Base-by-base conservation (phyloP, 2,888 invertebrate genomes). In the Noctua pronuba region DNA sequence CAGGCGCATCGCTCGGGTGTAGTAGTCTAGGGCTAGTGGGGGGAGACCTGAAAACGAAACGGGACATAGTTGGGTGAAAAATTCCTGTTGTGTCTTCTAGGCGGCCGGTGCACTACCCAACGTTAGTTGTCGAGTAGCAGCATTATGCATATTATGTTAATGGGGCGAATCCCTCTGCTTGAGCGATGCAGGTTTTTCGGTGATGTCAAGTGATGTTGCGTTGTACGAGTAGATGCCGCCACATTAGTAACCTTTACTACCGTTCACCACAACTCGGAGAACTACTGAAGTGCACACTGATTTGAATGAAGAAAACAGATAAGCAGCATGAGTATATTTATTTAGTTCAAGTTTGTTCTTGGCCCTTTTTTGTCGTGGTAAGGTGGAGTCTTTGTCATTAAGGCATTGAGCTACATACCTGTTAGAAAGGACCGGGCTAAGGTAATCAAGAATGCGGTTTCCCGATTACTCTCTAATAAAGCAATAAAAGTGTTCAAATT, bases 1-100 rank as follows among this genome's bases (percentile, higher is more conserved):
- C 11, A 95, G 82, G 2, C 93, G 90, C 91, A 97, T 89, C 1
- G 95, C 96, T 46, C 88, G 88, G 24, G 92, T 92, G 88, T 96
- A 96, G 87, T 95, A 93, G 3, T 92, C 88, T 5, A 96, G 84
- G 0, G 97, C 94, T 38, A 94, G 80, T 0, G 96, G 94, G 16
- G 93, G 88, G 0, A 96, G 89, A 75, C 96, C 96, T 96, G 90
- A 0, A 89, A 88, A 16, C 13, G 0, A 60, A 10, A 67, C 1
- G 31, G 3, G 10, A 13, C 31, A 60, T 62, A 4, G 21, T 62
- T 31, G 31, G 4, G 10, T 62, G 60, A 31, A 21, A 62, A 35
- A 10, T 21, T 35, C 10, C n/a, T n/a, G n/a, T n/a, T n/a, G n/a
- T n/a, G n/a, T n/a, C n/a, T n/a, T n/a, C n/a, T n/a, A n/a, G 11